Evolutionary conservation across 1,140 invertebrate species (phyloP), one percentile per base, ranked within the genome.

Genomic region (Pectinophora gossypiella): DNA sequence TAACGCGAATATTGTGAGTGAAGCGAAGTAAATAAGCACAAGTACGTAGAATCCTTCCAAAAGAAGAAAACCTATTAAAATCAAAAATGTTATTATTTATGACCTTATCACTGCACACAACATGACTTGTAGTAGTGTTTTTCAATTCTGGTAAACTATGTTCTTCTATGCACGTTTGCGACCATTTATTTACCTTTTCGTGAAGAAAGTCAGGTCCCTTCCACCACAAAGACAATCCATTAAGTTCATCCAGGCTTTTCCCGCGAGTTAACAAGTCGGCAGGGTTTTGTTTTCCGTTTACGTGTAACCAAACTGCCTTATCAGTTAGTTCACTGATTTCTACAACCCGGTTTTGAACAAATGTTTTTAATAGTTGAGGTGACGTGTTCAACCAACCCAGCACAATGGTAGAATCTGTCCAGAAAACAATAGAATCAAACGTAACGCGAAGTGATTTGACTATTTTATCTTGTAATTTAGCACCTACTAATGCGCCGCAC

Each of bases 181-280:
- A n/a, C n/a, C n/a, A n/a, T n/a, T 40, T 15, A 40, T 13, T 7
- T 40, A 7, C 13, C n/a, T 10, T 12, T 12, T 40, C 36, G 1
- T 16, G 16, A 16, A 51, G 13, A 19, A 43, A 51, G 2, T 23
- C 12, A 9, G 49, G 49, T 3, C 49, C 49, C 5, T 27, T 19
- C 38, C 38, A 43, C 49, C 49, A 43, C n/a, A 53, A 36, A 6
- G 6, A n/a, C 7, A 12, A 19, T 10, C 13, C 1, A 38, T n/a
- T 40, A 7, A 46, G 10, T 1, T 19, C 9, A 10, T 44, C 19
- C 13, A 60, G 52, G 21, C 5, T 12, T 15, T 68, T 5, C n/a
- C 87, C 82, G 12, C 83, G 49, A 5, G 82, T 79, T 5, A 66
- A 40, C 3, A 57, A 48, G 64, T 89, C 82, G 0, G 74, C 76